Base-by-base conservation (phyloP, 37 sponge, comb jelly and placozoan genomes). In the Halisarca cf. caerulea region DNA sequence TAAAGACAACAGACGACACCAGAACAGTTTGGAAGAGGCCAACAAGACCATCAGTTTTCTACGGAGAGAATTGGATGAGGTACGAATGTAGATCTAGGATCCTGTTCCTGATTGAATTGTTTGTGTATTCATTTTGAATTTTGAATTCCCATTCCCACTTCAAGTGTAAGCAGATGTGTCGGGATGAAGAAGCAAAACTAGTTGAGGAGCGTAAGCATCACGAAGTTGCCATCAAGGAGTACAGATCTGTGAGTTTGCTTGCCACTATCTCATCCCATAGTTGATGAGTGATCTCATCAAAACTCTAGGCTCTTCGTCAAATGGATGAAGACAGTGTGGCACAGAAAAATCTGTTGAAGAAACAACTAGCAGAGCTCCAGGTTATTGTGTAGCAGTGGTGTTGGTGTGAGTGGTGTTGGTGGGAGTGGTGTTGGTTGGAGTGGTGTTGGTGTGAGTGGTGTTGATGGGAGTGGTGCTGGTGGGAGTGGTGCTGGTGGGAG, bases 261-360 rank as follows among this genome's bases (percentile, higher is more conserved):
- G 6, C 6, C 17, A 20, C 57, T 17, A 55, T 55, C 57, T 55
- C 17, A n/a, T n/a, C n/a, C n/a, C n/a, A n/a, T n/a, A n/a, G 11
- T 11, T 47, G 51, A 14, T 11, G 11, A 14, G 51, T 47, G 51
- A 47, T 47, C 51, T 47, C 51, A 47, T 47, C 11, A 47, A 47
- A 47, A 47, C 11, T 6, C 11, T 24, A 93, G 96, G 35, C 93
- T 58, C 82, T 89, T 34, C 58, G 84, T 60, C 82, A 87, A 69
- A 9, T 97, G 41, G 96, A 97, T 60, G 94, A 97, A 58, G 87
- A 92, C 20, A 84, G 91, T 66, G 89, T 90, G 84, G 87, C 89
- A 45, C 89, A 92, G 73, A 73, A 91, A 66, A 90, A 93, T 77
- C 94, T 93, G 23, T 80, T 95, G 80, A 89, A 89, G 44, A 90